A percentile compares a stretch with the other conserved stretches of the same genome.
Conservation (phyloP, 2,797 vertebrate species). For the Sebastes flavidus region DNA sequence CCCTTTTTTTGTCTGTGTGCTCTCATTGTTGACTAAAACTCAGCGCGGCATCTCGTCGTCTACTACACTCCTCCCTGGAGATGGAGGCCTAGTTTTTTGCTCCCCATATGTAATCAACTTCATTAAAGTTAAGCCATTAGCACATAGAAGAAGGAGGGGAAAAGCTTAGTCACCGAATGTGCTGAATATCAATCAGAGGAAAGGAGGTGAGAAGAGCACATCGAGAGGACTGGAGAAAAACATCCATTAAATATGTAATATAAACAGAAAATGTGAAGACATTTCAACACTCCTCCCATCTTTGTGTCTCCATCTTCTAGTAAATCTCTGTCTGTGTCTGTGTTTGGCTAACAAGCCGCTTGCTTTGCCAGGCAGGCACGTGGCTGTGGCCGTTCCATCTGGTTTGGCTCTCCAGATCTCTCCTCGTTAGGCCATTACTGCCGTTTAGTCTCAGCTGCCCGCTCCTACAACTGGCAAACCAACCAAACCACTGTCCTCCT, state of each 20-base stretch:
- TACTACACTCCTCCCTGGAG: conserved; percentile 65
- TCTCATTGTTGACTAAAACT: conserved; percentile 69
- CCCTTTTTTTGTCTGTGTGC: conserved; percentile 13
- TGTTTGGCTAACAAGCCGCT: conserved; percentile 57
- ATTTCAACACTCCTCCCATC: background rate
- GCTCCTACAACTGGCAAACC: conserved; percentile 75
- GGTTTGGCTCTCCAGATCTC: conserved; percentile 72
- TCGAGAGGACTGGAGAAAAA: background rate
- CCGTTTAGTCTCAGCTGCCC: conserved; percentile 77
- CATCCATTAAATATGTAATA: background rate
- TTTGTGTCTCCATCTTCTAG: conserved; percentile 28
- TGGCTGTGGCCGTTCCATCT: conserved; percentile 68
- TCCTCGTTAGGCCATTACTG: conserved; percentile 72
- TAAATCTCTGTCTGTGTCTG: conserved; percentile 42
- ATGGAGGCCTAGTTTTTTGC: conserved; percentile 61
- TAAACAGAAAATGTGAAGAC: background rate
- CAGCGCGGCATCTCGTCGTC: conserved; percentile 47
- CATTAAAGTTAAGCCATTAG: conserved; percentile 60
- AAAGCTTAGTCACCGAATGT: conserved; percentile 60
- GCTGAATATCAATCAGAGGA: conserved; percentile 59
- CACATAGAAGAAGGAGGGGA: conserved; percentile 25
- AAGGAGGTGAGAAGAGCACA: background rate
- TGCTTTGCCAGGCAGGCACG: conserved; percentile 51
- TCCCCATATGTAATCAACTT: conserved; percentile 66
- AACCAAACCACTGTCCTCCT: conserved; percentile 67